Conservation (phyloP, 2,888 invertebrate species). For the Eledona agricola region DNA sequence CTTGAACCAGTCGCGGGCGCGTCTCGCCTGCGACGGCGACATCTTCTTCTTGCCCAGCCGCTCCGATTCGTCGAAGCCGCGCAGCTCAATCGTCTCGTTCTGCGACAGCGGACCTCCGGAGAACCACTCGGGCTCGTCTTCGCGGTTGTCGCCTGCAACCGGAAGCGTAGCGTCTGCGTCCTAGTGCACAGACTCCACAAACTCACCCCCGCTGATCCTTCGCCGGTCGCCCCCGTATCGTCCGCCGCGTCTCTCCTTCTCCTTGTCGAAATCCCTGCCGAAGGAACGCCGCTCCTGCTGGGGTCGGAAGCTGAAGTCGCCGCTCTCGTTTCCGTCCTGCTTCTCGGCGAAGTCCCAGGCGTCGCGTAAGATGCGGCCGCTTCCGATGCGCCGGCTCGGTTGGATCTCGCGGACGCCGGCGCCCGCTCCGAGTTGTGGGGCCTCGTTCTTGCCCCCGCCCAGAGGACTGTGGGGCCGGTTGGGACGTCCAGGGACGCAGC, state of each 20-base stretch:
- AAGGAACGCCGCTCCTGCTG: slow-evolving; percentile 57
- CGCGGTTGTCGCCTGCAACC: slow-evolving; percentile 30
- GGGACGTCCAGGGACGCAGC: slow-evolving; percentile 72
- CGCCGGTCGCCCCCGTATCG: slow-evolving; percentile 66
- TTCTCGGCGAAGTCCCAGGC: slow-evolving; percentile 50
- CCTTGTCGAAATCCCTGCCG: slow-evolving; percentile 65
- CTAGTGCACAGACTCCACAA: not conserved
- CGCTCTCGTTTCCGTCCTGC: slow-evolving; percentile 43
- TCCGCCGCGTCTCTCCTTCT: slow-evolving; percentile 52
- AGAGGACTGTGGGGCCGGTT: slow-evolving; percentile 53
- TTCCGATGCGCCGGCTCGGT: slow-evolving; percentile 76
- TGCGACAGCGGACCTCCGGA: slow-evolving; percentile 91
- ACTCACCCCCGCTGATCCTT: slow-evolving; percentile 55
- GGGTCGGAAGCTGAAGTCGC: slow-evolving; percentile 45
- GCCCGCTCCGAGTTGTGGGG: slow-evolving; percentile 27
- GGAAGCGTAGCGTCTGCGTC: not conserved
- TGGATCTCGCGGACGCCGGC: slow-evolving; percentile 50
- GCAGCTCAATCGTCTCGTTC: slow-evolving; percentile 90
- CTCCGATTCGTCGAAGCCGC: slow-evolving; percentile 85
- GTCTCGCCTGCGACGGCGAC: slow-evolving; percentile 62
- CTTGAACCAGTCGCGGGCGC: slow-evolving; percentile 59
- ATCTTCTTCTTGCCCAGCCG: slow-evolving; percentile 62
- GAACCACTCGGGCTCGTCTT: slow-evolving; percentile 90
- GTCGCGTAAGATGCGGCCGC: slow-evolving; percentile 78
- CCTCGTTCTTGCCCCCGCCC: slow-evolving; percentile 46